phyloP scores from a whole-genome alignment of 2,113 vertebrate species.

The Apaloderma vittatum region DNA sequence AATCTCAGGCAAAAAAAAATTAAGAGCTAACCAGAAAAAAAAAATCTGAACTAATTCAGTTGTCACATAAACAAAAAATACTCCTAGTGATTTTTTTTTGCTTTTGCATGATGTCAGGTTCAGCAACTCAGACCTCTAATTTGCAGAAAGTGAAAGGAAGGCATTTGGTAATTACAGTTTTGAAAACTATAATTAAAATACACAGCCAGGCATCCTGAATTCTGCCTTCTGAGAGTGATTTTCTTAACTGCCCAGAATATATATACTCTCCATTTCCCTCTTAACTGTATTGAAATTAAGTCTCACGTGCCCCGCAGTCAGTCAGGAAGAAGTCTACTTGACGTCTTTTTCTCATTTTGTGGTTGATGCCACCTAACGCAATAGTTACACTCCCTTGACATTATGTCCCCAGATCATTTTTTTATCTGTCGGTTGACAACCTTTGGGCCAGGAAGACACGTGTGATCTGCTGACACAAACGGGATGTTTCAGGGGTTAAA shows the following conservation, averaged over 20 bases:
- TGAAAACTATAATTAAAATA: constrained; percentile 22
- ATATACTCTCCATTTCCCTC: not conserved
- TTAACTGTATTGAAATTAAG: not conserved
- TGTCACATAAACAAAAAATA: not conserved
- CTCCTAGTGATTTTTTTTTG: not conserved
- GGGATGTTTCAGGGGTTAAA: not conserved
- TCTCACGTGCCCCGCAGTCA: not conserved
- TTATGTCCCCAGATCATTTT: not conserved
- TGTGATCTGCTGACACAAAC: not conserved
- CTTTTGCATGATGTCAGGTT: not conserved
- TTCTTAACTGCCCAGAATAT: not conserved
- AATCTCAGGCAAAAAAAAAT: not conserved
- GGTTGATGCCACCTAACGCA: not conserved
- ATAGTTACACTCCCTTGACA: not conserved
- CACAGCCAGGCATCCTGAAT: not conserved
- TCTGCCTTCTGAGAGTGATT: not conserved
- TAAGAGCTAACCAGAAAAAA: not conserved
- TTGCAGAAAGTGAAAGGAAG: not conserved
- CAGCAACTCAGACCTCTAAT: not conserved
- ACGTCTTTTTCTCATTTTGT: not conserved
- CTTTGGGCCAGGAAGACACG: not conserved
- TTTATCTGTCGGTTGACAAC: not conserved
- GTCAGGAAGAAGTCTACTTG: not conserved
- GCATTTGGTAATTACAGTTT: not conserved
- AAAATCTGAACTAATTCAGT: not conserved